These are phyloP conservation scores for Camponotus fellah DNA, from an alignment of 2,888 invertebrate genomes.

Conservation along the genomic window DNA sequence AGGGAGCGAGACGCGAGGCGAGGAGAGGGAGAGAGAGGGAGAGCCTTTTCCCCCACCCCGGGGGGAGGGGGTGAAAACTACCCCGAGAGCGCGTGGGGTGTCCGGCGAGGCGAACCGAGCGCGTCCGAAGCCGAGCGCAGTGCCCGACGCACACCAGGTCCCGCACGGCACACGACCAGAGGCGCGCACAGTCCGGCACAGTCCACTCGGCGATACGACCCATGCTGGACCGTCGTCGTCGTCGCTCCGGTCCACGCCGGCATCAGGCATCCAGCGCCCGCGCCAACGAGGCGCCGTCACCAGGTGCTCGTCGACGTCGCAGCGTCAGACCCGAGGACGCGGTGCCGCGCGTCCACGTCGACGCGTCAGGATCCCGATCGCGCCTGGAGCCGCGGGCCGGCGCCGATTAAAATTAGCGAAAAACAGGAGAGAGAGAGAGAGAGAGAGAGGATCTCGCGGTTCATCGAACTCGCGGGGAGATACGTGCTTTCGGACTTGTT, in stretches of 20 bases:
- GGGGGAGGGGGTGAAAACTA: slow-evolving; percentile 82
- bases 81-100: slow-evolving; percentile 83
- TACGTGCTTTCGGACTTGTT: slow-evolving; percentile 50
- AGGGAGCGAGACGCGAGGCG: slow-evolving; percentile 59
- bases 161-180: slow-evolving; percentile 80
- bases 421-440: slow-evolving; percentile 16
- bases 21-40: slow-evolving; percentile 54
- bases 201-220: slow-evolving; percentile 86
- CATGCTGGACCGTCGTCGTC: slow-evolving; percentile 85
- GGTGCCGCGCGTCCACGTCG: slow-evolving; percentile 19
- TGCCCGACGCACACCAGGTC: slow-evolving; percentile 84
- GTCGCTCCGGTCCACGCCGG: slow-evolving; percentile 83
- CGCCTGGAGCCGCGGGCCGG: slow-evolving; percentile 46
- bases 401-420: slow-evolving; percentile 28
- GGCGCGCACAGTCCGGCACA: slow-evolving; percentile 85
- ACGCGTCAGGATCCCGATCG: slow-evolving; percentile 7
- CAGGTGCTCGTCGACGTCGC: slow-evolving; percentile 39
- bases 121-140: slow-evolving; percentile 84
- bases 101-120: slow-evolving; percentile 81
- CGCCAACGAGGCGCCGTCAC: slow-evolving; percentile 52
- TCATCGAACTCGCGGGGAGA: too few relatives aligned
- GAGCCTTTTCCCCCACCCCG: slow-evolving; percentile 80
- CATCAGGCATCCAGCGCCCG: slow-evolving; percentile 74
- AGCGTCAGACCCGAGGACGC: slow-evolving; percentile 40
- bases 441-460: slow-evolving; percentile 41